A percentile compares a stretch with the other conserved stretches of the same genome.
phyloP scores from a whole-genome alignment of 2,113 vertebrate genomes.

The Hemiprocne comata region DNA sequence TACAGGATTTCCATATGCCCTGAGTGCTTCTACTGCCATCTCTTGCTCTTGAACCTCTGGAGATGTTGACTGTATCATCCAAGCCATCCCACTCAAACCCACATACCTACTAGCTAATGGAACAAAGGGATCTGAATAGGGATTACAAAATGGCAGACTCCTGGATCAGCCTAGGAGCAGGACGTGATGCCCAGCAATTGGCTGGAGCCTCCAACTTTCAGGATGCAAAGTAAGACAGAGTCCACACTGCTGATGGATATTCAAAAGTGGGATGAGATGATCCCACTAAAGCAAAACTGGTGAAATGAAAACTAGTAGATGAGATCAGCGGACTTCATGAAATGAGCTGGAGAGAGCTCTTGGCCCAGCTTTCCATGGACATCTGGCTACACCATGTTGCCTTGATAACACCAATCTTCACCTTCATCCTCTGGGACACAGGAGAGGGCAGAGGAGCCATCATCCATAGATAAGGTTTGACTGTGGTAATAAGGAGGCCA shows the following conservation, averaged over 20 bases:
- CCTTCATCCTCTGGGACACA: background rate
- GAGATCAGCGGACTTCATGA: background rate
- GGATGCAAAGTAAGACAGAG: background rate
- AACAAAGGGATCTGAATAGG: background rate
- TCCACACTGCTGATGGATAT: accelerated
- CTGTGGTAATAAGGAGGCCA: background rate
- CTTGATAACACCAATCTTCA: background rate
- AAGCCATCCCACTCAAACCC: background rate
- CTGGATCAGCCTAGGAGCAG: background rate
- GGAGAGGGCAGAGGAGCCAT: background rate
- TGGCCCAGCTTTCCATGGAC: background rate
- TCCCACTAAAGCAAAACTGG: background rate
- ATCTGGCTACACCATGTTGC: background rate
- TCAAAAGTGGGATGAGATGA: background rate
- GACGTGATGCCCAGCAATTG: background rate
- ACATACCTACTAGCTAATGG: background rate
- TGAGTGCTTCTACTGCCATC: background rate
- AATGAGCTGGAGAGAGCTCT: background rate
- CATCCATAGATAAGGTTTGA: background rate
- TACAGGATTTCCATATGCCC: background rate
- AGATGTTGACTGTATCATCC: background rate
- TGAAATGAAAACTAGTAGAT: background rate
- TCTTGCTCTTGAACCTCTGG: background rate
- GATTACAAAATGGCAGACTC: background rate
- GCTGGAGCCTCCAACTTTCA: background rate